phyloP scores from a whole-genome alignment of 2,113 vertebrate genomes.

The Progne subis region DNA sequence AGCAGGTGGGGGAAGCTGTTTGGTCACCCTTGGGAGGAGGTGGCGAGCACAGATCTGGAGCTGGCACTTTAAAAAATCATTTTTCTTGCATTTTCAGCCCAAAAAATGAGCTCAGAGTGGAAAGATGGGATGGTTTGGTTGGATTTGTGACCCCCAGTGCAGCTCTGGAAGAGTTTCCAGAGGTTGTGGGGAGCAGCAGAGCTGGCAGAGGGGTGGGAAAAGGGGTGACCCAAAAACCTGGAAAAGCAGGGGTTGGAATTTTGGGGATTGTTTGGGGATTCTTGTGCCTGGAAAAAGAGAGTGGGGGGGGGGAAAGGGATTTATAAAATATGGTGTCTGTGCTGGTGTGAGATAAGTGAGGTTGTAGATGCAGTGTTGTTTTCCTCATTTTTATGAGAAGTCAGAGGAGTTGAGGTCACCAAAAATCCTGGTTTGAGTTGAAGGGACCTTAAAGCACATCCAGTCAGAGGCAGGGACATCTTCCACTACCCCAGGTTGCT shows the following conservation, averaged over 20 bases:
- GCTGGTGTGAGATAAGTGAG: accelerated
- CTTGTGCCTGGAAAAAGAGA: not conserved
- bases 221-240: not conserved
- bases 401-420: not conserved
- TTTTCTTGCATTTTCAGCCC: not conserved
- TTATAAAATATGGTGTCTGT: accelerated
- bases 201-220: not conserved
- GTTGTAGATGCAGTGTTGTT: not conserved
- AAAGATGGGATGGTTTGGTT: accelerated
- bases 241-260: not conserved
- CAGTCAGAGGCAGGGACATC: not conserved
- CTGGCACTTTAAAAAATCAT: not conserved
- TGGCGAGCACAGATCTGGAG: not conserved
- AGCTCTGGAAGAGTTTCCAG: not conserved
- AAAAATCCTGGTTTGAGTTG: not conserved
- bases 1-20: not conserved
- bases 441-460: not conserved
- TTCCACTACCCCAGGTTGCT: not conserved
- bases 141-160: not conserved
- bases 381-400: not conserved
- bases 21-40: not conserved
- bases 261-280: not conserved
- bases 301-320: not conserved
- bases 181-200: not conserved
- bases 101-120: not conserved